Conservation (phyloP, 2,888 invertebrate species). For the Thymelicus lineola region DNA sequence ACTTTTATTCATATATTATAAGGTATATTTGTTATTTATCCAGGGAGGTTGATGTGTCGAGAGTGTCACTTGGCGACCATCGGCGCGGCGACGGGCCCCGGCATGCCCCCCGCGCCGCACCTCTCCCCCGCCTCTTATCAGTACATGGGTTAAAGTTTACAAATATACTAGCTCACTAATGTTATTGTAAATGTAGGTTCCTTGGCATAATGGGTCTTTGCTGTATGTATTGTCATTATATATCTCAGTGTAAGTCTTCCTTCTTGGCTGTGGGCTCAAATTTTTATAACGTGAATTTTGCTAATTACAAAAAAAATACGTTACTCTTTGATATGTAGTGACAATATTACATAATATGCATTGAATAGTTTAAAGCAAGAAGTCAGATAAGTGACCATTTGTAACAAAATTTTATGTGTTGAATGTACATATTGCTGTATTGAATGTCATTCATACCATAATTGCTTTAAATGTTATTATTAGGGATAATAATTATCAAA, state of each 20-base stretch:
- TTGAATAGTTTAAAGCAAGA: neutral
- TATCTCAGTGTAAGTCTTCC: constrained; percentile 19
- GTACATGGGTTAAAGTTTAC: constrained; percentile 89
- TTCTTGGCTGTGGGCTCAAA: constrained; percentile 24
- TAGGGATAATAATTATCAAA: neutral
- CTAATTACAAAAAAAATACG: neutral
- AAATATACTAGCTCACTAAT: constrained; percentile 32
- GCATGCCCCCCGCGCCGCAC: constrained; percentile 91
- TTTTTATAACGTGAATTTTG: constrained; percentile 12
- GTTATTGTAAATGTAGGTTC: constrained; percentile 31
- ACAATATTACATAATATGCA: neutral
- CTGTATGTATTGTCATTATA: constrained; percentile 22
- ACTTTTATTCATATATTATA: neutral
- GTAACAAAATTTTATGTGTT: constrained; percentile 4
- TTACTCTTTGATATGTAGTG: neutral
- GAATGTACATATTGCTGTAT: neutral
- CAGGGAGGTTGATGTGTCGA: constrained; percentile 96
- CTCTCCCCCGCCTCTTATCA: constrained; percentile 93
- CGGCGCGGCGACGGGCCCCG: constrained; percentile 87
- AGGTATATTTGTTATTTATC: constrained; percentile 28
- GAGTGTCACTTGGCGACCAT: constrained; percentile 95
- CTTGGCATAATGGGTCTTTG: constrained; percentile 27
- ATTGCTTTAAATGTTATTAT: constrained; percentile 29
- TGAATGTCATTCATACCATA: constrained; percentile 5
- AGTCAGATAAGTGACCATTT: neutral